phyloP scores from a whole-genome alignment of 2,888 invertebrate genomes.

The Drosophila neotestacea region DNA sequence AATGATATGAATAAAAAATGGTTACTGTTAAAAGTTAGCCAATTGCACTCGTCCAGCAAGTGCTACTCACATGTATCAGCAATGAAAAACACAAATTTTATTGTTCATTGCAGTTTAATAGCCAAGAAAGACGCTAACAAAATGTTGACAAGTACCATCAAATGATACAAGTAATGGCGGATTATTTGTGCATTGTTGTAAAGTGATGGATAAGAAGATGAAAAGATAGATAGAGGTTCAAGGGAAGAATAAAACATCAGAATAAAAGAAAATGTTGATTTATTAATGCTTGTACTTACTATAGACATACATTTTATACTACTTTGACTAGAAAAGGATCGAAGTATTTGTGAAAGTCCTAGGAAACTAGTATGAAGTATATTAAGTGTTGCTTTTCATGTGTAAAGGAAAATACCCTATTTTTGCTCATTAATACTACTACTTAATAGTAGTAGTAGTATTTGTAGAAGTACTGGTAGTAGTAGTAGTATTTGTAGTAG shows the following conservation, averaged over 20 bases:
- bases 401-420: too few relatives aligned
- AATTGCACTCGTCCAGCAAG: slow-evolving; percentile 45
- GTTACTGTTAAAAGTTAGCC: slow-evolving; percentile 46
- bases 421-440: too few relatives aligned
- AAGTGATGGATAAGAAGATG: not conserved
- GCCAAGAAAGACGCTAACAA: not conserved
- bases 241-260: not conserved
- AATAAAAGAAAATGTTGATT: not conserved
- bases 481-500: too few relatives aligned
- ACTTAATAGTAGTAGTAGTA: too few relatives aligned
- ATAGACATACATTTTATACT: too few relatives aligned
- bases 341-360: too few relatives aligned
- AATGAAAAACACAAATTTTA: slow-evolving; percentile 10
- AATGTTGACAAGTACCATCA: slow-evolving; percentile 1
- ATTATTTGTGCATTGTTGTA: slow-evolving; percentile 12
- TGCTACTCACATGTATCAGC: slow-evolving; percentile 27
- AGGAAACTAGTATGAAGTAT: too few relatives aligned
- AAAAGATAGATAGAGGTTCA: not conserved
- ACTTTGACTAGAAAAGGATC: too few relatives aligned
- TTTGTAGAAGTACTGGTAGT: too few relatives aligned
- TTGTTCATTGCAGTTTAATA: slow-evolving; percentile 22
- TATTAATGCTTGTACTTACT: too few relatives aligned
- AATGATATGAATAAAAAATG: slow-evolving; percentile 29
- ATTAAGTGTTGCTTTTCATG: too few relatives aligned
- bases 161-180: slow-evolving; percentile 6